phyloP scores from a whole-genome alignment of 2,797 vertebrate species.

The Poeciliopsis infans region DNA sequence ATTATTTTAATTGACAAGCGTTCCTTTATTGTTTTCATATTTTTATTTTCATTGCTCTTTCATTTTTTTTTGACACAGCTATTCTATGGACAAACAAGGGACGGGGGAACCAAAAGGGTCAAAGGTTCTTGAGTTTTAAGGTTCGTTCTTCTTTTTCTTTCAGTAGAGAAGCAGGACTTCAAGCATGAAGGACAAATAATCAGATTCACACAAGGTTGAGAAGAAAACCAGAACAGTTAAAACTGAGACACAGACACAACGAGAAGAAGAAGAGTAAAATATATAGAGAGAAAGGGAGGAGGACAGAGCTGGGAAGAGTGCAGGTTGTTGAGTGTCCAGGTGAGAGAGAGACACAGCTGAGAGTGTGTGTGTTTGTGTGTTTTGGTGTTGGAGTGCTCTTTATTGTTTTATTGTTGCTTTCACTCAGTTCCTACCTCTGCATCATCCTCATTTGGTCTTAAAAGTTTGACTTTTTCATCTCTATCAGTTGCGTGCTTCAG shows the following conservation, averaged over 20 bases:
- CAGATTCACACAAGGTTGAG: constrained; percentile 36
- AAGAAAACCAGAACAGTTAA: constrained; percentile 12
- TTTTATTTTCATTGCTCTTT: constrained; percentile 36
- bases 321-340: constrained; percentile 55
- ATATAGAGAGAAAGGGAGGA: not conserved
- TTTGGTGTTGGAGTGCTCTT: constrained; percentile 42
- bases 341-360: constrained; percentile 49
- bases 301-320: constrained; percentile 38
- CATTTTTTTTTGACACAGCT: constrained; percentile 61
- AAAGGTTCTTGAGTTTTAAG: constrained; percentile 3
- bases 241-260: constrained; percentile 40
- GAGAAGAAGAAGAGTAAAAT: constrained; percentile 22
- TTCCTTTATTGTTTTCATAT: constrained; percentile 25
- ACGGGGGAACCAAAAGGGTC: constrained; percentile 52
- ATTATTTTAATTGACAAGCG: constrained; percentile 68
- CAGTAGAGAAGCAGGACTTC: constrained; percentile 36
- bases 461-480: not conserved
- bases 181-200: constrained; percentile 63
- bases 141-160: constrained; percentile 10
- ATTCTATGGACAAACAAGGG: constrained; percentile 67
- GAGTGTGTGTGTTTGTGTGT: constrained; percentile 43
- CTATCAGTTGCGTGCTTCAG: constrained; percentile 41
- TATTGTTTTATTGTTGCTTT: constrained; percentile 17
- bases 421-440: constrained; percentile 48
- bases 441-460: constrained; percentile 22